A percentile compares a stretch with the other conserved stretches of the same genome.
These are phyloP conservation scores for Bungarus multicinctus DNA, from an alignment of 2,113 vertebrate genomes.

Conservation along the genomic window DNA sequence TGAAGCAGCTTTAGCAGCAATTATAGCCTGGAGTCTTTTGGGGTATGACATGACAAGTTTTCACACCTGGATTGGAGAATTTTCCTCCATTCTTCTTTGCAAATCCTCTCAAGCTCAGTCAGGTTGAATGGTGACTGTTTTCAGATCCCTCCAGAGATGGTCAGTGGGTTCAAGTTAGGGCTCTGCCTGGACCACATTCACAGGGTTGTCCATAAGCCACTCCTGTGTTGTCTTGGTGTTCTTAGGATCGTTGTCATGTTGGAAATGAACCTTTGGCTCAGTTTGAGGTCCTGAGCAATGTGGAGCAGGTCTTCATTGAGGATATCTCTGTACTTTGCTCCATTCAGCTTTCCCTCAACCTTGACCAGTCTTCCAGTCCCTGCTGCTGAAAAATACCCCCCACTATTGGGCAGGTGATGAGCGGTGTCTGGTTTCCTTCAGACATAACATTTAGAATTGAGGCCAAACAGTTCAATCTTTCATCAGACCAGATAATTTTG, in stretches of 20 bases:
- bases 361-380: not conserved
- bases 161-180: not conserved
- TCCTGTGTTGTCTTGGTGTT: not conserved
- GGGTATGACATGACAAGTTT: not conserved
- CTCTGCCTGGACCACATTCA: not conserved
- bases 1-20: no score
- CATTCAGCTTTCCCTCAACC: no score
- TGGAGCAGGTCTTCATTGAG: not conserved
- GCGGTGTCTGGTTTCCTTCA: not conserved
- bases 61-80: not conserved
- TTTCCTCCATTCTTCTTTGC: not conserved
- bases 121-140: not conserved
- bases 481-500: not conserved
- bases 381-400: not conserved
- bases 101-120: not conserved
- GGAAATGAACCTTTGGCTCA: not conserved
- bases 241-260: not conserved
- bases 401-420: not conserved
- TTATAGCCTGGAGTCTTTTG: no score
- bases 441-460: not conserved
- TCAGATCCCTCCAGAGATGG: not conserved
- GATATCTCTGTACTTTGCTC: not conserved
- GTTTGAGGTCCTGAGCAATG: not conserved
- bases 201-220: not conserved
- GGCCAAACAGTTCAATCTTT: not conserved